A percentile compares a stretch with the other conserved stretches of the same genome.
Conservation (phyloP, 2,797 vertebrate species). For the Otus scops region DNA sequence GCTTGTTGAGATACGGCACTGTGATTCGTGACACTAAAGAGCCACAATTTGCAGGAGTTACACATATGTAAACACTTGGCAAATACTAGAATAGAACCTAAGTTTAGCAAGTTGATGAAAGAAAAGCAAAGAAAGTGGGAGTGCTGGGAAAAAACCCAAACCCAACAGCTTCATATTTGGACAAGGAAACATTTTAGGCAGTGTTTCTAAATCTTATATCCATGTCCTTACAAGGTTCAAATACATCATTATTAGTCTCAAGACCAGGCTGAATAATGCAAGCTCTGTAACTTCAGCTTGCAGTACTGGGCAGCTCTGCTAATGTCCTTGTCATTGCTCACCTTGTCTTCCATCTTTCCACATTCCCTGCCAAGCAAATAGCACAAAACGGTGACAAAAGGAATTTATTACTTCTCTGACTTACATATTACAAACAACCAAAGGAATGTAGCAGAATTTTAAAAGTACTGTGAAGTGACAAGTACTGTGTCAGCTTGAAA, state of each 20-base stretch:
- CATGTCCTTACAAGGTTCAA: not conserved
- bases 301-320: not conserved
- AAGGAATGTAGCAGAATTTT: not conserved
- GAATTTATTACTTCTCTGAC: not conserved
- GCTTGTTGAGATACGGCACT: not conserved
- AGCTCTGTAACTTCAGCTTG: not conserved
- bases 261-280: not conserved
- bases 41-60: not conserved
- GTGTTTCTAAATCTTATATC: not conserved
- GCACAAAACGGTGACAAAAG: not conserved
- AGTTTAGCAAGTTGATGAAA: not conserved
- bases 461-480: not conserved
- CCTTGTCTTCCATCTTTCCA: not conserved
- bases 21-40: not conserved
- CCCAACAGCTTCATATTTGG: not conserved
- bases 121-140: not conserved
- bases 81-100: not conserved
- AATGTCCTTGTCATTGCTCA: not conserved
- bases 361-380: not conserved
- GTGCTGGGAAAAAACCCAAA: not conserved
- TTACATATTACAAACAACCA: not conserved
- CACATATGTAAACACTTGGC: not conserved
- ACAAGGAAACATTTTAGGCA: not conserved
- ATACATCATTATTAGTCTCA: not conserved
- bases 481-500: not conserved